Evolutionary conservation across 2,888 invertebrate genomes (phyloP).

Genomic region (Euplagia quadripunctaria): DNA sequence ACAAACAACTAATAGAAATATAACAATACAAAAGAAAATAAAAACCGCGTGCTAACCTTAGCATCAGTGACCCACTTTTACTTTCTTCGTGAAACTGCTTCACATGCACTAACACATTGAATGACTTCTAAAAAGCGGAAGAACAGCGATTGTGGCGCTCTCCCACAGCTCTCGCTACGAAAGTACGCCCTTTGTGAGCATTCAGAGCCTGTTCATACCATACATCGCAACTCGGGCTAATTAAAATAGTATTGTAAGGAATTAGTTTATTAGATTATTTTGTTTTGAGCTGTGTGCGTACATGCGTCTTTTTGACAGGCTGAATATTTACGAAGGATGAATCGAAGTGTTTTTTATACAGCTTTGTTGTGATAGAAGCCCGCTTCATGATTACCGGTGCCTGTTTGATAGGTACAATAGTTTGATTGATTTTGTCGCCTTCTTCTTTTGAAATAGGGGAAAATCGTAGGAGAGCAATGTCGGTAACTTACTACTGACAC

Average conservation of each 20-base stretch:
- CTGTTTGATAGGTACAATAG: not conserved
- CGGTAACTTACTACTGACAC: not conserved
- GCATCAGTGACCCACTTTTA: slow-evolving; percentile 78
- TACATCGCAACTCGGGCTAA: slow-evolving; percentile 6
- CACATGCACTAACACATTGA: slow-evolving; percentile 70
- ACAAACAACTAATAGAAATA: slow-evolving; percentile 16
- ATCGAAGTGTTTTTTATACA: not conserved
- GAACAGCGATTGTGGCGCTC: slow-evolving; percentile 66
- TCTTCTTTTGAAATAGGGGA: too few relatives aligned
- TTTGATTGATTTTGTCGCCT: too few relatives aligned
- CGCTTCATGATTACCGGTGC: not conserved
- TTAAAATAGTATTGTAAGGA: slow-evolving; percentile 4
- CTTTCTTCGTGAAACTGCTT: slow-evolving; percentile 84
- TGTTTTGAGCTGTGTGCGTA: not conserved
- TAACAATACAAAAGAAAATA: slow-evolving; percentile 37
- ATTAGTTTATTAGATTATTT: not conserved
- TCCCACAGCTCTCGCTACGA: slow-evolving; percentile 78
- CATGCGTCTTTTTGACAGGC: not conserved
- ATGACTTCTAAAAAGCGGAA: slow-evolving; percentile 81
- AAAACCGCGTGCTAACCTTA: slow-evolving; percentile 39
- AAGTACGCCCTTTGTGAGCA: slow-evolving; percentile 56
- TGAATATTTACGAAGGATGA: not conserved
- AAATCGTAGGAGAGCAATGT: not conserved
- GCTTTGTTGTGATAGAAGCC: not conserved
- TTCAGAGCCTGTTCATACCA: slow-evolving; percentile 2